phyloP scores from a whole-genome alignment of 2,888 invertebrate species.

The Apomyelois bistriatella region DNA sequence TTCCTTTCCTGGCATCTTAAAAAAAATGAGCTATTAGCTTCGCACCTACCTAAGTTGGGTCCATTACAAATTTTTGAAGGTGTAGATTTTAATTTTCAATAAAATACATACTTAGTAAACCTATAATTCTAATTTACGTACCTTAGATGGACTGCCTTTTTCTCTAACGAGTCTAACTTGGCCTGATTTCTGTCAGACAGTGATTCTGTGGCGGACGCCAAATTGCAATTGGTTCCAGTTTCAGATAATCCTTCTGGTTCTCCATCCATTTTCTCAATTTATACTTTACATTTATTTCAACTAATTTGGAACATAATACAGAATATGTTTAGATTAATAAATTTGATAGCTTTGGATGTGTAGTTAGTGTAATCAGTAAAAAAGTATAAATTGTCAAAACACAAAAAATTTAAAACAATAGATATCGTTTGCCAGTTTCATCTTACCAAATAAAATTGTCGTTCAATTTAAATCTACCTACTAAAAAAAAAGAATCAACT shows the following conservation, averaged over 20 bases:
- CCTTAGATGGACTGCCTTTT: constrained; percentile 73
- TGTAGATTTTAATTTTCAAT: no score
- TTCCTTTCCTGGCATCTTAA: no score
- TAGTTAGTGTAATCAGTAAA: neutral
- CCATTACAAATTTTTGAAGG: no score
- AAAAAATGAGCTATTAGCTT: no score
- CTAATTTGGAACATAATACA: constrained; percentile 29
- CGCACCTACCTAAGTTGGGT: no score
- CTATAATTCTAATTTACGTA: constrained; percentile 19
- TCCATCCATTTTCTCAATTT: constrained; percentile 56
- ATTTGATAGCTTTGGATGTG: neutral
- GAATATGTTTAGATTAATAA: constrained; percentile 20
- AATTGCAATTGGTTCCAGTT: constrained; percentile 59
- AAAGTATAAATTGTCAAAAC: constrained; percentile 5
- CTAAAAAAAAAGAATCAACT: neutral
- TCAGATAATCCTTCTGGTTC: constrained; percentile 65
- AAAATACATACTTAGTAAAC: neutral
- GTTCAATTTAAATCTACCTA: neutral
- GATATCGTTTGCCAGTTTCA: constrained; percentile 19
- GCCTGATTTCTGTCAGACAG: constrained; percentile 61
- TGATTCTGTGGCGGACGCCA: constrained; percentile 55
- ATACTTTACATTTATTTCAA: constrained; percentile 15
- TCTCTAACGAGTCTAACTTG: constrained; percentile 66
- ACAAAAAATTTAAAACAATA: constrained; percentile 19
- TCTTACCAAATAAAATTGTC: neutral